phyloP scores from a whole-genome alignment of 30 jellyfish, hydroid and myxozoan species.

The Chrysaora quinquecirrha region DNA sequence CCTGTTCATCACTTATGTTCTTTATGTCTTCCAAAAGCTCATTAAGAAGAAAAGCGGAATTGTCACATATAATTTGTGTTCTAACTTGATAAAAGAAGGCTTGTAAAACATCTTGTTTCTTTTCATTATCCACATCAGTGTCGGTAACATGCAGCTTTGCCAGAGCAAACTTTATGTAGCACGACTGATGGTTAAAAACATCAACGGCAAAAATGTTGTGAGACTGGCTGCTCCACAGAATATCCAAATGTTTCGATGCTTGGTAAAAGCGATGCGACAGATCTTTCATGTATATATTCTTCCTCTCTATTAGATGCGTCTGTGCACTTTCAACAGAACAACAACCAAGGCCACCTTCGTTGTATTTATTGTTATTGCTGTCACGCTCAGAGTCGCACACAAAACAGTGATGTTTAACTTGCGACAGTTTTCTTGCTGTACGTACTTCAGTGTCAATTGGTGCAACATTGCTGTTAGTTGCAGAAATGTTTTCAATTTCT shows the following conservation, averaged over 20 bases:
- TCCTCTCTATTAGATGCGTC: conserved; percentile 8
- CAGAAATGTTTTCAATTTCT: background rate
- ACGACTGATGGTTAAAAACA: conserved; percentile 30
- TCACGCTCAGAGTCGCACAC: conserved; percentile 7
- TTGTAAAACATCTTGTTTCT: conserved; percentile 6
- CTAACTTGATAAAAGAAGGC: conserved; percentile 46
- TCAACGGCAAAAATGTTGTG: conserved; percentile 51
- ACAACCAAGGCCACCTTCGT: conserved; percentile 27
- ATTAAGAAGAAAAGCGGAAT: too few relatives aligned
- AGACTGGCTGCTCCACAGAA: conserved; percentile 13
- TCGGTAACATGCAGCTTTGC: background rate
- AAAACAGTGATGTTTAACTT: conserved; percentile 11
- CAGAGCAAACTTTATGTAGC: conserved; percentile 32
- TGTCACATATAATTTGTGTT: too few relatives aligned
- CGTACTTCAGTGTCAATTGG: background rate
- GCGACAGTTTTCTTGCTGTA: background rate
- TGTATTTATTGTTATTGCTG: background rate
- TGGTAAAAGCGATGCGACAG: background rate
- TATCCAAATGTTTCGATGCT: conserved; percentile 27
- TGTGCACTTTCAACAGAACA: conserved; percentile 11
- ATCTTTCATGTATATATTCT: background rate
- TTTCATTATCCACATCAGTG: background rate
- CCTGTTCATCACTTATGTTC: too few relatives aligned
- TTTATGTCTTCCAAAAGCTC: too few relatives aligned
- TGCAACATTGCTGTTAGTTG: background rate